Percentiles rank a stretch among this genome's conserved stretches.
Conservation (phyloP, 2,113 vertebrate genomes). For the Lagenorhynchus albirostris region DNA sequence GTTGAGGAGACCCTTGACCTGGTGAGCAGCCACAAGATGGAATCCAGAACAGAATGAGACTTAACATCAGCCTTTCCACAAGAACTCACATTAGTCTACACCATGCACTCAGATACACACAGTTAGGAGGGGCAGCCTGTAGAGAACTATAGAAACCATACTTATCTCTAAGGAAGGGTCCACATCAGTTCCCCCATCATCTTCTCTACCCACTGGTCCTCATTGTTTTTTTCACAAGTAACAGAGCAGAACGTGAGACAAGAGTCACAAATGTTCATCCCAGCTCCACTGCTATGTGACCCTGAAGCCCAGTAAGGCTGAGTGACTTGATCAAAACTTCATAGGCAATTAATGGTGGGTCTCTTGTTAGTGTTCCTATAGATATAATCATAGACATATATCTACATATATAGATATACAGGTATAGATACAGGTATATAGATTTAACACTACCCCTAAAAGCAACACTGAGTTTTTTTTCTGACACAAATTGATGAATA, state of each 20-base stretch:
- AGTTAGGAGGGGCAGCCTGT: background rate
- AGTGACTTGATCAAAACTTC: background rate
- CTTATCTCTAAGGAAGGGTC: background rate
- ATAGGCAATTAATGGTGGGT: background rate
- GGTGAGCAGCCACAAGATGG: accelerated
- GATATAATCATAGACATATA: background rate
- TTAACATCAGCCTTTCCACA: background rate
- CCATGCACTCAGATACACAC: background rate
- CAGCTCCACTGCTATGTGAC: background rate
- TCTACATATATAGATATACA: background rate
- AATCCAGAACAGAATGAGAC: background rate
- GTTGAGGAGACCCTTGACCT: background rate
- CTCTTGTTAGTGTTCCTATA: background rate
- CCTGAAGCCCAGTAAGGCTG: background rate
- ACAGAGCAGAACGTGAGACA: background rate
- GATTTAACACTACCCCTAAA: background rate
- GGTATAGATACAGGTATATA: background rate
- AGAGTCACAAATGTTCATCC: background rate
- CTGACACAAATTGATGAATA: slow-evolving; percentile 18
- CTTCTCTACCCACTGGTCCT: background rate
- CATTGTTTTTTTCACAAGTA: background rate
- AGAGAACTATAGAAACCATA: background rate
- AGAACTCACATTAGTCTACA: background rate
- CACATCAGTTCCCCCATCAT: background rate
- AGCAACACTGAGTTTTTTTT: background rate